Percentiles rank a stretch among this genome's conserved stretches.
phyloP scores from a whole-genome alignment of 1,140 invertebrate species.

The roundworm (Caenorhabditis elegans) region WBcel235 BX284604.4:10619001-10619500 shows the following conservation, averaged over 20 bases:
- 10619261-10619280: constrained; percentile 54
- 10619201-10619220: constrained; percentile 42
- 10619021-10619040: constrained; percentile 61
- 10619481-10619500: constrained; percentile 49
- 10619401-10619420: constrained; percentile 49
- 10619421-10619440: constrained; percentile 59
- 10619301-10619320: constrained; percentile 53
- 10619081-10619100: constrained; percentile 54
- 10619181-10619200: constrained; percentile 45
- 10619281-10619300: constrained; percentile 59
- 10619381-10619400: constrained; percentile 28
- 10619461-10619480: constrained; percentile 50
- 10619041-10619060: constrained; percentile 64
- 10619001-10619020: constrained; percentile 58
- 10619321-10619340: constrained; percentile 8
- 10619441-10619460: constrained; percentile 59
- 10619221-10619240: constrained; percentile 38
- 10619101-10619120: constrained; percentile 54
- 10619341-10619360: constrained; percentile 38
- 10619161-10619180: not conserved
- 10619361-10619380: constrained; percentile 36
- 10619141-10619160: not conserved
- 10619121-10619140: constrained; percentile 56
- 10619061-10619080: constrained; percentile 58
- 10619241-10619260: constrained; percentile 51